Evolutionary conservation across 2,113 vertebrate species (phyloP).

Genomic region (Erpornis zantholeuca): DNA sequence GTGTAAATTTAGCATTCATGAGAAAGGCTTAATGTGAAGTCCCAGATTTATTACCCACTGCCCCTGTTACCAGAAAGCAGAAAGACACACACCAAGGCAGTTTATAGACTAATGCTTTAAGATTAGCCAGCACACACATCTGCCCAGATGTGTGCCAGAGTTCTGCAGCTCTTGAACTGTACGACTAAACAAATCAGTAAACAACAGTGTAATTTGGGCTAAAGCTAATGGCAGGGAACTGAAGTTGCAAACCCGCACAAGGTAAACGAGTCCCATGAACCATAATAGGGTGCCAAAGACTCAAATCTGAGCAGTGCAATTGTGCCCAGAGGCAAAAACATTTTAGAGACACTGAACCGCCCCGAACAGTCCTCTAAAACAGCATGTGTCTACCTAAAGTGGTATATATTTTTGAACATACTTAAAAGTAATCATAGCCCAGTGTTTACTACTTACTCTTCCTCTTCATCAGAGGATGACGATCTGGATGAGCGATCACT

Average conservation of each 20-base stretch:
- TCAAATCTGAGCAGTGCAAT: neutral
- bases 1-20: neutral
- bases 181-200: neutral
- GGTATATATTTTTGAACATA: neutral
- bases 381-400: neutral
- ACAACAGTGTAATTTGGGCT: neutral
- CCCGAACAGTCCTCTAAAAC: neutral
- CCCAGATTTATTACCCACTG: neutral
- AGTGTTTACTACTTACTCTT: constrained; percentile 83
- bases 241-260: neutral
- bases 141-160: neutral
- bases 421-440: neutral
- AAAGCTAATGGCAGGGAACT: neutral
- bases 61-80: neutral
- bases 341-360: neutral
- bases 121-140: neutral
- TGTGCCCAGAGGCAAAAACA: neutral
- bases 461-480: constrained; percentile 91
- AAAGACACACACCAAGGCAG: neutral
- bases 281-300: neutral
- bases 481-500: constrained; percentile 92
- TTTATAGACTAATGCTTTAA: neutral
- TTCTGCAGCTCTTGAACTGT: neutral
- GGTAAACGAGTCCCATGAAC: neutral
- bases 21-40: neutral